phyloP scores from a whole-genome alignment of 2,888 invertebrate genomes.

The Chloromyia formosa region DNA sequence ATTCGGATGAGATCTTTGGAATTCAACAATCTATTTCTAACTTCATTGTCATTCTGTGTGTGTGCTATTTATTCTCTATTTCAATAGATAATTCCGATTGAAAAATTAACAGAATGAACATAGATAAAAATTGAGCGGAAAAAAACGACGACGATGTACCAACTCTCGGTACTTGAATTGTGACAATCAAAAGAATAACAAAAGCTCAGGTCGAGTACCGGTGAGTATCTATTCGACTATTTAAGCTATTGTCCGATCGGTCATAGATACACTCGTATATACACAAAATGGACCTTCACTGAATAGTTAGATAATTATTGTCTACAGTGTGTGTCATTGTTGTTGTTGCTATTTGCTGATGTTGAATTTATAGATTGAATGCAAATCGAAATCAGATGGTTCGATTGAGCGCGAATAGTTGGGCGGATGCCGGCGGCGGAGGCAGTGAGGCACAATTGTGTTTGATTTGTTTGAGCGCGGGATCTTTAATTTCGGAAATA shows the following conservation, averaged over 20 bases:
- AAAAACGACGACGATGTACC: too few relatives aligned
- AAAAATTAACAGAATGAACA: conserved; percentile 1
- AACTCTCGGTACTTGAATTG: conserved; percentile 1
- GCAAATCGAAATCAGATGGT: too few relatives aligned
- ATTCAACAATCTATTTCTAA: background rate
- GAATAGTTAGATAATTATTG: conserved; percentile 38
- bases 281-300: conserved; percentile 13
- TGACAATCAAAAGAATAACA: conserved; percentile 21
- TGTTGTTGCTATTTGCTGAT: background rate
- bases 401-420: too few relatives aligned
- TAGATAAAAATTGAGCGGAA: too few relatives aligned
- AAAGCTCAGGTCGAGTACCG: conserved; percentile 39
- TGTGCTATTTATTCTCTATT: too few relatives aligned
- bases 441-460: too few relatives aligned
- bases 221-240: conserved; percentile 39
- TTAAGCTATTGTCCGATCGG: conserved; percentile 36
- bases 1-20: conserved; percentile 3
- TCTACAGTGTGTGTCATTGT: conserved; percentile 16
- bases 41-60: too few relatives aligned
- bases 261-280: conserved; percentile 4
- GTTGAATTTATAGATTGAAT: too few relatives aligned
- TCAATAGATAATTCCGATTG: conserved; percentile 35
- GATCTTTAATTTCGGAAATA: too few relatives aligned
- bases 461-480: too few relatives aligned
- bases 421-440: too few relatives aligned